These are phyloP conservation scores for Drosophila meridionalis DNA, from an alignment of 2,888 invertebrate genomes.

Conservation along the genomic window DNA sequence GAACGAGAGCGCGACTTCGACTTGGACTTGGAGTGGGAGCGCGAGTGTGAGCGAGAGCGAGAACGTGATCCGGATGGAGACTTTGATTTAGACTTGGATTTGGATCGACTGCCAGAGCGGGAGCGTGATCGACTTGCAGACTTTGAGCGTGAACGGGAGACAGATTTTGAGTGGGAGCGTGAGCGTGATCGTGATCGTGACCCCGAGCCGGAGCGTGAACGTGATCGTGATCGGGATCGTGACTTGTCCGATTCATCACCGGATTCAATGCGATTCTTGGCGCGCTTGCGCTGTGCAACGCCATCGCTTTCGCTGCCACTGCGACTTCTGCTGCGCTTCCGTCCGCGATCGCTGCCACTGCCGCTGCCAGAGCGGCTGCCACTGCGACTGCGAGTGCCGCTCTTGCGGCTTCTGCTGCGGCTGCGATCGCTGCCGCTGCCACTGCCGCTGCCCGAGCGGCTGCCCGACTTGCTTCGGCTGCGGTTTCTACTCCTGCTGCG, in stretches of 20 bases:
- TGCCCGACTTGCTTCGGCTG: slow-evolving; percentile 63
- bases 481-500: slow-evolving; percentile 60
- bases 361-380: slow-evolving; percentile 69
- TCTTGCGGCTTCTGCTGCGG: slow-evolving; percentile 41
- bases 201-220: slow-evolving; percentile 29
- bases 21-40: slow-evolving; percentile 42
- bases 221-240: slow-evolving; percentile 17
- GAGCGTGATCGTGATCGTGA: slow-evolving; percentile 61
- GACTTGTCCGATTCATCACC: slow-evolving; percentile 70
- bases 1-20: slow-evolving; percentile 49
- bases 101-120: slow-evolving; percentile 56
- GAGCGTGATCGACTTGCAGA: slow-evolving; percentile 59
- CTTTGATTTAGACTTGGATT: slow-evolving; percentile 40
- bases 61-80: slow-evolving; percentile 42
- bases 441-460: slow-evolving; percentile 80
- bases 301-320: slow-evolving; percentile 72
- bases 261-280: slow-evolving; percentile 75
- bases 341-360: slow-evolving; percentile 73
- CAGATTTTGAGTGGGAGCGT: slow-evolving; percentile 66
- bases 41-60: slow-evolving; percentile 56
- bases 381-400: slow-evolving; percentile 51
- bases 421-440: slow-evolving; percentile 23
- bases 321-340: slow-evolving; percentile 68
- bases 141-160: slow-evolving; percentile 55
- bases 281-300: slow-evolving; percentile 53